These are phyloP conservation scores for Zosterops hypoxanthus DNA, from an alignment of 2,113 vertebrate genomes.

Conservation along the genomic window DNA sequence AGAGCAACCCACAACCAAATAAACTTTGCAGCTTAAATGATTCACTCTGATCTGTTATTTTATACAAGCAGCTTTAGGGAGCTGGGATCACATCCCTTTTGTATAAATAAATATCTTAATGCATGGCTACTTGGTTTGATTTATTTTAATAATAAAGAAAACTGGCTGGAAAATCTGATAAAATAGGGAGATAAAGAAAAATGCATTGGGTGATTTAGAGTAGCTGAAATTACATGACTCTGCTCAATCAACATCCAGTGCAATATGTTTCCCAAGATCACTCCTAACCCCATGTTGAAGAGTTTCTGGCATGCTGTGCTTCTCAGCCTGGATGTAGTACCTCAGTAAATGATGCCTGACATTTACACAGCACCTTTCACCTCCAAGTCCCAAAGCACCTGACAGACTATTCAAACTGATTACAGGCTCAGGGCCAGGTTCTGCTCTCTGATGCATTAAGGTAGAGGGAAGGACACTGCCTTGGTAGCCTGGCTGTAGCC, in stretches of 20 bases:
- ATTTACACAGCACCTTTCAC: slow-evolving; percentile 50
- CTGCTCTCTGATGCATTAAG: neutral
- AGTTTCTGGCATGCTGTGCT: neutral
- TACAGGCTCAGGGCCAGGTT: neutral
- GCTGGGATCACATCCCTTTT: neutral
- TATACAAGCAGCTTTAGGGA: neutral
- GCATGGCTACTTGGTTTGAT: neutral
- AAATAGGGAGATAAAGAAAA: neutral
- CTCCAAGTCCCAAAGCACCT: slow-evolving; percentile 37
- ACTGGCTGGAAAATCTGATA: neutral
- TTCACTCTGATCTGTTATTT: neutral
- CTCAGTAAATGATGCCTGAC: slow-evolving; percentile 33
- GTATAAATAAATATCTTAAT: neutral
- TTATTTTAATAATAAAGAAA: neutral
- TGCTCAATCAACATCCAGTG: neutral
- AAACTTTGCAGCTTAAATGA: neutral
- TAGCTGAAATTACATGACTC: neutral
- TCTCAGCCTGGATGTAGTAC: neutral
- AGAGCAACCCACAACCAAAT: neutral
- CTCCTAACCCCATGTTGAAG: neutral
- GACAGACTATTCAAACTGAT: slow-evolving; percentile 30
- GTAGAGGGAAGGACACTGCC: neutral
- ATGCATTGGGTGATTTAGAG: neutral
- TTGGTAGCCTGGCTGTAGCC: neutral
- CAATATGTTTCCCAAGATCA: neutral